phyloP scores from a whole-genome alignment of 2,797 vertebrate genomes.

The Semotilus atromaculatus region DNA sequence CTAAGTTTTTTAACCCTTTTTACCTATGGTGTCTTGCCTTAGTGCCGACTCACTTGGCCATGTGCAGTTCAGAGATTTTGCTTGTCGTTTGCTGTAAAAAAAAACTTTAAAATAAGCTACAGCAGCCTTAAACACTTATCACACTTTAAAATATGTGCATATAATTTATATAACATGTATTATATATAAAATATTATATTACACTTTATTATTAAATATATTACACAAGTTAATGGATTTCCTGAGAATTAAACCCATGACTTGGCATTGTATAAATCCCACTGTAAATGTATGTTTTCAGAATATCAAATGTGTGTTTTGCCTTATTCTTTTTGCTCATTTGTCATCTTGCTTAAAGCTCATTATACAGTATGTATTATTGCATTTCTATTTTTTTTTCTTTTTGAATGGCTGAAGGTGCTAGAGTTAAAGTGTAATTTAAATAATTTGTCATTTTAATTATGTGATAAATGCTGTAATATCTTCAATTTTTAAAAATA shows the following conservation, averaged over 20 bases:
- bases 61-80: neutral
- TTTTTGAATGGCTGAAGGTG: neutral
- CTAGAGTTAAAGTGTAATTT: neutral
- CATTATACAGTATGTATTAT: neutral
- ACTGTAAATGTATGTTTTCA: neutral
- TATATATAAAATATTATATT: neutral
- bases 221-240: neutral
- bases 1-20: neutral
- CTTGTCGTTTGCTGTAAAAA: neutral
- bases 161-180: neutral
- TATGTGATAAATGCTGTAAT: neutral
- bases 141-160: neutral
- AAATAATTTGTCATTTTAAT: neutral
- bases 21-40: neutral
- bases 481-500: neutral
- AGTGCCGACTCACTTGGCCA: neutral
- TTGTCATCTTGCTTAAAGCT: neutral
- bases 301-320: neutral
- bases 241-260: neutral
- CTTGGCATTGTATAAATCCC: neutral
- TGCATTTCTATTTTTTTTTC: neutral
- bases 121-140: neutral
- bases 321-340: neutral
- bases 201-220: neutral
- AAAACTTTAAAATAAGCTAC: neutral